A percentile compares a stretch with the other conserved stretches of the same genome.
Evolutionary conservation across 2,113 vertebrate genomes (phyloP).

Genomic region (Pogona vitticeps): DNA sequence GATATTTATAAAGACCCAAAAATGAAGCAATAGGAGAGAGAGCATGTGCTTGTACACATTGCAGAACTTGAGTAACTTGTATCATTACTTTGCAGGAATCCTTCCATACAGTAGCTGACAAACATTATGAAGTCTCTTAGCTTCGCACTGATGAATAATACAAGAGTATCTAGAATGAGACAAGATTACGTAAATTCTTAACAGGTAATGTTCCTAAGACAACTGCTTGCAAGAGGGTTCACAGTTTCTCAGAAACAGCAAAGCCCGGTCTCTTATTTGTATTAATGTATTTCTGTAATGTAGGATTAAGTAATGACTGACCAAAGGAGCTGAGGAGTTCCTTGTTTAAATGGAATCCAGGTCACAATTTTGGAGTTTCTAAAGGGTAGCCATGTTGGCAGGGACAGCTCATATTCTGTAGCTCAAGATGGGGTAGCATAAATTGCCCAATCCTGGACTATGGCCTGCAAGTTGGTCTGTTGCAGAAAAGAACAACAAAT

Average conservation of each 20-base stretch:
- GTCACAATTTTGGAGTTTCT: too few relatives aligned
- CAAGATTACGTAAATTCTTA: conserved; percentile 15
- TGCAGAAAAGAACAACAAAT: too few relatives aligned
- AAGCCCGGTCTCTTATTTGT: not conserved
- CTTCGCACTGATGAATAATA: conserved; percentile 60
- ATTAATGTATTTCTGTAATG: not conserved
- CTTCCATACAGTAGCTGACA: conserved; percentile 23
- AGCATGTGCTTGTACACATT: conserved; percentile 60
- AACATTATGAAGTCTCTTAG: conserved; percentile 56
- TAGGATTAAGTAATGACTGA: not conserved
- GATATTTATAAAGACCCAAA: not conserved
- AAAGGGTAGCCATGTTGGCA: too few relatives aligned
- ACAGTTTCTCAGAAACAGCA: conserved; percentile 32
- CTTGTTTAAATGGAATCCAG: too few relatives aligned
- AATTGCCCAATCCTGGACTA: too few relatives aligned
- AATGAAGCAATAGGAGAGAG: conserved; percentile 51
- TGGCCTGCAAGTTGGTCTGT: too few relatives aligned
- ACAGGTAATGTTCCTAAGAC: conserved; percentile 22
- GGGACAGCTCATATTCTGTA: too few relatives aligned
- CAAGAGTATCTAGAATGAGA: conserved; percentile 42
- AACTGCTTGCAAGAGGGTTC: conserved; percentile 5
- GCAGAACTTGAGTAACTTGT: conserved; percentile 53
- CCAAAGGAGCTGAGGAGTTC: not conserved
- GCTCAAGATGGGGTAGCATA: too few relatives aligned
- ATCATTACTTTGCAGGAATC: conserved; percentile 61